Evolutionary conservation across 2,888 invertebrate species (phyloP).

Genomic region (Eupithecia pulchellata): DNA sequence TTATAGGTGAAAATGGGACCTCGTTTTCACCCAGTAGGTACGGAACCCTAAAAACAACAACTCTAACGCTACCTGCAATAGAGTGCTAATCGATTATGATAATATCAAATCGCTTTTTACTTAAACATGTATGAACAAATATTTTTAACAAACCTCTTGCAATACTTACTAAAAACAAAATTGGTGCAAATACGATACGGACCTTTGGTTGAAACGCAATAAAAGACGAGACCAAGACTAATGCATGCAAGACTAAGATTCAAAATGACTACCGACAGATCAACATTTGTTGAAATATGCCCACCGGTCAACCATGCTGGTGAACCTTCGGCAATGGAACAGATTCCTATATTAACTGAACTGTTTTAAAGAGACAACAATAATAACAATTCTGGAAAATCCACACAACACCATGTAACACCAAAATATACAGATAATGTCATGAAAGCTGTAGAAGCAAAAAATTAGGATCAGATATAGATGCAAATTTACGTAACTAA

Average conservation of each 20-base stretch:
- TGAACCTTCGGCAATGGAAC: neutral
- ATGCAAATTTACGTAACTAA: neutral
- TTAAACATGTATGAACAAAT: constrained; percentile 1
- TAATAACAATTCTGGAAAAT: neutral
- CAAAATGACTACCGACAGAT: neutral
- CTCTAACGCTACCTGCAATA: too few species aligned
- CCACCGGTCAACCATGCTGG: neutral
- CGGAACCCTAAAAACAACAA: too few species aligned
- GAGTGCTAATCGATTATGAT: constrained; percentile 7
- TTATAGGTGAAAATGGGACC: too few species aligned
- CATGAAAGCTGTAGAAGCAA: neutral
- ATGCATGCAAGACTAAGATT: neutral
- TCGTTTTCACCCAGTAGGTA: too few species aligned
- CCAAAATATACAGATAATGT: neutral
- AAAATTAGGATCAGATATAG: neutral
- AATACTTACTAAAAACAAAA: neutral
- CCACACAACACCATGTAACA: neutral
- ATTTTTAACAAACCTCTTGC: neutral
- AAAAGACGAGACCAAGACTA: neutral
- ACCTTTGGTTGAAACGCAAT: neutral
- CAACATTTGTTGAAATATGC: neutral
- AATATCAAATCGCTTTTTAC: constrained; percentile 10
- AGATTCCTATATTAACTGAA: neutral
- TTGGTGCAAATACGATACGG: neutral
- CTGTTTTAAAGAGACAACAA: neutral